Conservation (phyloP, 2,113 vertebrate species). For the Gnathonemus longibarbis region DNA sequence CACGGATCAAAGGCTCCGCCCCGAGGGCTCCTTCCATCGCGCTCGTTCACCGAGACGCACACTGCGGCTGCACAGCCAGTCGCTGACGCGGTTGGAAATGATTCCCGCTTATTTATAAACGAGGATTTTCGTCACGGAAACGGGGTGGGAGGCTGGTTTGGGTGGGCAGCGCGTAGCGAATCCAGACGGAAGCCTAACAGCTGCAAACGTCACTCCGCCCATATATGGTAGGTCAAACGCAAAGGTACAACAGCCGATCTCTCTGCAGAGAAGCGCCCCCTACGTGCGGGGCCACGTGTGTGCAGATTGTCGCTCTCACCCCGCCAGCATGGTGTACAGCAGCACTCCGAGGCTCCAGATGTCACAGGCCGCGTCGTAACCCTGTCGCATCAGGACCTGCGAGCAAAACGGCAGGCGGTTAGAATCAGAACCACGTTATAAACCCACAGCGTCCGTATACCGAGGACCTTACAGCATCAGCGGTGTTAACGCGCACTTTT, state of each 20-base stretch:
- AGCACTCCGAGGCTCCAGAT: slow-evolving; percentile 70
- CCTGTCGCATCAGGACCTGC: slow-evolving; percentile 69
- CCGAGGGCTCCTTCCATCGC: neutral
- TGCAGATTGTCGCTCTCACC: slow-evolving; percentile 42
- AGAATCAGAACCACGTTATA: neutral
- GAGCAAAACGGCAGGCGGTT: slow-evolving; percentile 12
- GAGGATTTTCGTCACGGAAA: neutral
- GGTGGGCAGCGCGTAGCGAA: neutral
- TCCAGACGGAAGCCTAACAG: neutral
- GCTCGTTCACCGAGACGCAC: neutral
- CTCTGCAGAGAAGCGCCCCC: neutral
- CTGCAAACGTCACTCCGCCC: neutral
- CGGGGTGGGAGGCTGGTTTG: neutral
- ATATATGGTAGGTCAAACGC: neutral
- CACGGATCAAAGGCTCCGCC: neutral
- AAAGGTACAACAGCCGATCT: neutral
- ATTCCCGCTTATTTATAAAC: neutral
- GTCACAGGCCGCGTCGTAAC: slow-evolving; percentile 69
- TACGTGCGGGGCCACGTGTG: neutral
- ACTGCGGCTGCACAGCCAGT: neutral
- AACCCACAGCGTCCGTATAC: neutral
- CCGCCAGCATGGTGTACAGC: slow-evolving; percentile 67
- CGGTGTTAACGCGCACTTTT: neutral
- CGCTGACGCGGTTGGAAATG: neutral
- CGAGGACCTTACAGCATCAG: neutral